Evolutionary conservation across 1,140 invertebrate species (phyloP), one percentile per base, ranked within the genome.

Genomic region (Belonocnema kinseyi): DNA sequence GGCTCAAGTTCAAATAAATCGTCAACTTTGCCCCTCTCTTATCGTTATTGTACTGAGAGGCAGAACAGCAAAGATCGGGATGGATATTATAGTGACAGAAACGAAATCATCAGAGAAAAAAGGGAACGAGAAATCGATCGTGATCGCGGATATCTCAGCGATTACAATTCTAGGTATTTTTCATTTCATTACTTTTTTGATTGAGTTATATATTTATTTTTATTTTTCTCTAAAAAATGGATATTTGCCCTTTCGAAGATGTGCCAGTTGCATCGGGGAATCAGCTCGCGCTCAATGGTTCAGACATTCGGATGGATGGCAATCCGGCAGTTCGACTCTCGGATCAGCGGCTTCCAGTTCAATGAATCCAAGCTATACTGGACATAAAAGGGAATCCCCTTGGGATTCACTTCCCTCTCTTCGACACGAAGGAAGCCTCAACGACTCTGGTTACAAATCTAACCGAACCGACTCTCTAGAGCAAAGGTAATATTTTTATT

Each of bases 21-120:
- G 2, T 96, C 95, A 10, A 96, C 96, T 8, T 90, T 97, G 83
- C 95, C 95, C 17, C 89, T 96, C 51, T 90, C 93, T 81, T 85
- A 93, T 90, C 87, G 93, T 88, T 87, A 92, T 75, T 88, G 86
- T 81, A 92, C 89, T 84, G 93, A 90, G 88, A 93, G 87, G 40
- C 91, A 94, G 77, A 94, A 94, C 85, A 92, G 94, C 78, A 93
- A 93, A 70, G 95, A 95, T 77, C 92, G 95, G 16, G 95, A 96
- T 85, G 96, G 96, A 51, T 97, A 97, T 87, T 97, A 97, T 89
- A 96, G 96, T 84, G 96, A 97, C 92, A 93, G 96, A 80, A 96
- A 97, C 86, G 96, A 97, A 88, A 92, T 96, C 73, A 93, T 95
- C 82, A 90, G 96, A 71, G 94, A 94, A 83, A 90, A 93, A 72